Evolutionary conservation across 2,113 vertebrate genomes (phyloP).

Genomic region (Pseudopodoces humilis): DNA sequence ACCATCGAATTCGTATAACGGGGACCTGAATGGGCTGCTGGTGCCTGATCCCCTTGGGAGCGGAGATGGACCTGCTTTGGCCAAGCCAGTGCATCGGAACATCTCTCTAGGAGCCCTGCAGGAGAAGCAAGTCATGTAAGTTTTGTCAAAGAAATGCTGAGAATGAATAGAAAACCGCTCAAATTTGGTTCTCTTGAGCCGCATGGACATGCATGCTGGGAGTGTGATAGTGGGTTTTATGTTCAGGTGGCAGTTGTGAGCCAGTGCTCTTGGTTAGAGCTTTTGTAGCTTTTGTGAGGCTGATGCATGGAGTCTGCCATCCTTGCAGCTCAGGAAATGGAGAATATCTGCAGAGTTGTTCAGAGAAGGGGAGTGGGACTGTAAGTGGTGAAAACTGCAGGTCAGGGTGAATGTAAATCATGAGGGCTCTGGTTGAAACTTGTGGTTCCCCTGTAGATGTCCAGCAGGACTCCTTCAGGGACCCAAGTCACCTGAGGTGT

Average conservation of each 20-base stretch:
- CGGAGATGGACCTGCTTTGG: conserved; percentile 74
- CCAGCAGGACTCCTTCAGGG: neutral
- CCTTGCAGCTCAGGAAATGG: neutral
- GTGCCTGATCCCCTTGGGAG: conserved; percentile 81
- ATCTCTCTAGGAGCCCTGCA: conserved; percentile 78
- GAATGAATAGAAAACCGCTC: neutral
- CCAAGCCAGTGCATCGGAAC: conserved; percentile 77
- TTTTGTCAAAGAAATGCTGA: neutral
- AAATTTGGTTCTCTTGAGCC: neutral
- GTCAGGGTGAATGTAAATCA: neutral
- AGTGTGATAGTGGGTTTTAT: neutral
- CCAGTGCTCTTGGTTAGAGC: neutral
- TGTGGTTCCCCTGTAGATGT: neutral
- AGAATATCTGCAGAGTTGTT: neutral
- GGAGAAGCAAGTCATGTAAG: conserved; percentile 93
- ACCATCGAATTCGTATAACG: conserved; percentile 83
- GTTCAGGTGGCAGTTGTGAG: neutral
- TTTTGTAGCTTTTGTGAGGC: neutral
- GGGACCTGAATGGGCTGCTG: conserved; percentile 92
- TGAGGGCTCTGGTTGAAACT: neutral
- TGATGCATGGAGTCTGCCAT: neutral
- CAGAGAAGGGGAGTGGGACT: neutral
- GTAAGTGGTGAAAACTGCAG: accelerated
- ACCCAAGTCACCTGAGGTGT: neutral
- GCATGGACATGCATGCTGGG: neutral